Base-by-base conservation (phyloP, 2,113 vertebrate species). In the Datnioides undecimradiatus region DNA sequence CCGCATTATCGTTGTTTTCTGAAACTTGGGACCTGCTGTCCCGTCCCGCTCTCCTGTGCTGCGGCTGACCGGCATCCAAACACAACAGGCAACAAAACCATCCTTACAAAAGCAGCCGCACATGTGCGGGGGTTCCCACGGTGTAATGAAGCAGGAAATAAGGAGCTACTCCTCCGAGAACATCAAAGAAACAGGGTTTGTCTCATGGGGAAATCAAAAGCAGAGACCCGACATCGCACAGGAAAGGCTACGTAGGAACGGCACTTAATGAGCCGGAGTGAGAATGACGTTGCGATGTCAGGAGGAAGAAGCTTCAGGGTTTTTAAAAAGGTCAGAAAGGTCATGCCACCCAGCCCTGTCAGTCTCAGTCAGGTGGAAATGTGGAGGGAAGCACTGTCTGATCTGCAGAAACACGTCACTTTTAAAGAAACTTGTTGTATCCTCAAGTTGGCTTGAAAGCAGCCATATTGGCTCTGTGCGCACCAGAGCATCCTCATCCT, bases 351-450 rank as follows among this genome's bases (percentile, higher is more conserved):
- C 21, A 1, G 19, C 19, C 29, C 54, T 33, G 17, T 57, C 17
- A 57, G 55, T 21, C 29, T 33, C 54, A 57, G 54, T n/a, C 19
- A 34, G 5, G 43, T 49, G 38, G 29, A 34, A 43, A 51, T 5
- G 6, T 29, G 14, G 25, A 1, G 1, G 17, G 31, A 51, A 29
- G 62, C 51, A 63, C 19, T n/a, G 41, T 48, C 17, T 23, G 6
- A 21, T 48, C 49, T 66, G 17, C 23, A 58, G 43, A 79, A 38
- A 46, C 52, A 45, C 6, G 49, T 79, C 49, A 80, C 31, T 31
- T 31, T 23, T 41, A 2, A 38, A 71, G 27, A 51, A 34, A 62
- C 34, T 34, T 1, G 19, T 43, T 38, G 11, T 36, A 7, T 41
- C 27, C 21, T 65, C 10, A 41, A n/a, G 27, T 8, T 27, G 62